phyloP scores from a whole-genome alignment of 2,888 invertebrate genomes.

The Carterocephalus palaemon region DNA sequence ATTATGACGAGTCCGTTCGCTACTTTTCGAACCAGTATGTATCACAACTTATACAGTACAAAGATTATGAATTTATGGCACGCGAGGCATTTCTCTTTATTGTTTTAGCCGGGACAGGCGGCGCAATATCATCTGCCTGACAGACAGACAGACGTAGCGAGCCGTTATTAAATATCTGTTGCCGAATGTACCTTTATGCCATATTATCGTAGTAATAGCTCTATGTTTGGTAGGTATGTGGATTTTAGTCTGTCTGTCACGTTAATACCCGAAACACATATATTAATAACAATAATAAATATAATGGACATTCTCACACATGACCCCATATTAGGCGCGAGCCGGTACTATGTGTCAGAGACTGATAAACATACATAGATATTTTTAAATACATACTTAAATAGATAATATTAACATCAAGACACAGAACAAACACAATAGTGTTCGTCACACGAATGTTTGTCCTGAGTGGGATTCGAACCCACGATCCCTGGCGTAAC shows the following conservation, averaged over 20 bases:
- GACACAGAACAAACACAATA: no score
- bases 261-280: no score
- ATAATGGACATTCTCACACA: no score
- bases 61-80: conserved; percentile 40
- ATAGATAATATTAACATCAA: no score
- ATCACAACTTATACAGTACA: conserved; percentile 19
- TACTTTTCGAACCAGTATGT: background rate
- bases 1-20: background rate
- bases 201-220: background rate
- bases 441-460: no score
- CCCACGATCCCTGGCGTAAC: no score
- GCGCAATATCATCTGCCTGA: conserved; percentile 55
- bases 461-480: no score
- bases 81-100: conserved; percentile 38
- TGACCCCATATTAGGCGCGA: no score
- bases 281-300: no score
- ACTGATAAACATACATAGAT: no score
- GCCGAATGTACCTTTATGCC: conserved; percentile 8
- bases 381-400: no score
- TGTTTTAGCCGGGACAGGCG: conserved; percentile 43
- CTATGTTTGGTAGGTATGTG: background rate
- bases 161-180: conserved; percentile 44
- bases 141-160: conserved; percentile 52
- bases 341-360: no score
- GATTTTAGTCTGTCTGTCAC: background rate